phyloP scores from a whole-genome alignment of 2,888 invertebrate species.

The Bedellia somnulentella region DNA sequence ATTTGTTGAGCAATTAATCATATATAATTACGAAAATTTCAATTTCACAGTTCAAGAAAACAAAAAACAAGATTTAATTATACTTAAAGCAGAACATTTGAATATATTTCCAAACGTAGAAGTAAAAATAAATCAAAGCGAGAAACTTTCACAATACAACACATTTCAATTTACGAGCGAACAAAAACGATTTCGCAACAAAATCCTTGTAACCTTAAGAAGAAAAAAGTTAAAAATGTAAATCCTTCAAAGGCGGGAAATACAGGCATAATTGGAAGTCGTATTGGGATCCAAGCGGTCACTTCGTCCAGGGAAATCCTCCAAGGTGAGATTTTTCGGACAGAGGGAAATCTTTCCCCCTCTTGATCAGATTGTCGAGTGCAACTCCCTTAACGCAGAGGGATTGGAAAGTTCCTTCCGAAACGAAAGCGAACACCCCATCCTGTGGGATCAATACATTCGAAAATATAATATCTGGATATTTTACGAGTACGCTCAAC shows the following conservation, averaged over 20 bases:
- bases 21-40: too few species aligned
- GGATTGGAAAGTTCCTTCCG: slow-evolving; percentile 54
- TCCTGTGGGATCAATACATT: slow-evolving; percentile 56
- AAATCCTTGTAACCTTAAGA: too few species aligned
- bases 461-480: slow-evolving; percentile 51
- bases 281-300: slow-evolving; percentile 26
- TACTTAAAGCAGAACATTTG: too few species aligned
- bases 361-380: slow-evolving; percentile 59
- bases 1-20: too few species aligned
- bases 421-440: slow-evolving; percentile 50
- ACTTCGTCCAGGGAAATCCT: slow-evolving; percentile 39
- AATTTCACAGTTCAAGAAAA: too few species aligned
- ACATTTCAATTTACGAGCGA: too few species aligned
- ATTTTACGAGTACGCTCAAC: slow-evolving; percentile 30
- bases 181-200: too few species aligned
- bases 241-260: slow-evolving; percentile 28
- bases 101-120: too few species aligned
- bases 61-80: too few species aligned
- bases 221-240: slow-evolving; percentile 19
- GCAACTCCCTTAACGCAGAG: slow-evolving; percentile 57
- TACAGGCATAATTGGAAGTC: slow-evolving; percentile 50
- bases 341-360: slow-evolving; percentile 50
- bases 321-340: slow-evolving; percentile 49
- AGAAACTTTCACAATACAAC: too few species aligned
- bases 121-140: too few species aligned